A percentile compares a stretch with the other conserved stretches of the same genome.
These are phyloP conservation scores for Linhomoeus sp. DNA, from an alignment of 2,888 invertebrate genomes.

Conservation along the genomic window DNA sequence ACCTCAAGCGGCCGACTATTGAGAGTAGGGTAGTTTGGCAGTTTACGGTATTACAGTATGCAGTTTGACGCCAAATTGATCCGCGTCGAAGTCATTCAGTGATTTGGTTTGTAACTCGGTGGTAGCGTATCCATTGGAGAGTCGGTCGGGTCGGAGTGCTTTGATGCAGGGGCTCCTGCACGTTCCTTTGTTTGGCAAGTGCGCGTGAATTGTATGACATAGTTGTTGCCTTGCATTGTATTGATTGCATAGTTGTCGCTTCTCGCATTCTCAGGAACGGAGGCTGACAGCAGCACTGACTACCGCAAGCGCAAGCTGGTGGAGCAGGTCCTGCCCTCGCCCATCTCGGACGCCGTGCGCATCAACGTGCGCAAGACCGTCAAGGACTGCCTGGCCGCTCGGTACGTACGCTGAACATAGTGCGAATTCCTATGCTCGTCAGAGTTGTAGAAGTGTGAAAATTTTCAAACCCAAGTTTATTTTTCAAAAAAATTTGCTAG, in stretches of 20 bases:
- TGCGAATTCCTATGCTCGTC: too few relatives aligned
- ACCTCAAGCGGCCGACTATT: not conserved
- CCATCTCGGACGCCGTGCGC: conserved; percentile 47
- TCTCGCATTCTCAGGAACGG: not conserved
- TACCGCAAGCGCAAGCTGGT: not conserved
- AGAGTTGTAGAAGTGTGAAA: too few relatives aligned
- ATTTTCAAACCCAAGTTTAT: too few relatives aligned
- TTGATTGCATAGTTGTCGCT: not conserved
- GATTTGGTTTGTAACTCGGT: too few relatives aligned
- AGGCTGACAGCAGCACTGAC: not conserved
- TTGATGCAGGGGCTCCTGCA: too few relatives aligned
- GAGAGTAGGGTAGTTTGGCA: not conserved
- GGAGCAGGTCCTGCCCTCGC: not conserved
- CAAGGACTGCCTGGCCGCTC: conserved; percentile 18
- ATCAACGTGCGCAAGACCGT: conserved; percentile 63
- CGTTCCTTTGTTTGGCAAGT: too few relatives aligned
- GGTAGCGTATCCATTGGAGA: too few relatives aligned
- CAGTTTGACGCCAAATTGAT: not conserved
- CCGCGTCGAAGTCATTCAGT: too few relatives aligned
- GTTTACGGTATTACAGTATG: too few relatives aligned
- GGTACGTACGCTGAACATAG: conserved; percentile 9
- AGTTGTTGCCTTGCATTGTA: not conserved
- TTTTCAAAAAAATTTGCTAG: too few relatives aligned
- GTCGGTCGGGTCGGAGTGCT: too few relatives aligned
- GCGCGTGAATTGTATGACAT: too few relatives aligned